phyloP scores from a whole-genome alignment of 1,140 invertebrate species.

The Eurosta solidaginis region DNA sequence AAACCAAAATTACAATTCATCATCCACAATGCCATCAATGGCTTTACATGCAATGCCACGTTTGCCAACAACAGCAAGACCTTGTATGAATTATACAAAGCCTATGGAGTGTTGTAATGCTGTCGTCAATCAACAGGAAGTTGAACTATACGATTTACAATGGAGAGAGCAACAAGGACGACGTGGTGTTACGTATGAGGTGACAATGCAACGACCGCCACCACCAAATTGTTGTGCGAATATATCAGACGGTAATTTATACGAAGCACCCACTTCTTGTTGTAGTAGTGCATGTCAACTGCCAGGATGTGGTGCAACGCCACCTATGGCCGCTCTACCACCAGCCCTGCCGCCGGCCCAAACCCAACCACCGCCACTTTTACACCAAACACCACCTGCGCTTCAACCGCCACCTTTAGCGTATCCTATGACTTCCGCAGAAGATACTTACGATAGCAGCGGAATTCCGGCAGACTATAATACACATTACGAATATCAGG shows the following conservation, averaged over 20 bases:
- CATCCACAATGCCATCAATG: background rate
- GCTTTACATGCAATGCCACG: background rate
- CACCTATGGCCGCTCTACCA: background rate
- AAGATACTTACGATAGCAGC: background rate
- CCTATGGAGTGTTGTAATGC: background rate
- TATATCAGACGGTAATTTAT: background rate
- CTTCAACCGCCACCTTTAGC: background rate
- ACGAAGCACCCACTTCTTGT: background rate
- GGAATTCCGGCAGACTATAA: background rate
- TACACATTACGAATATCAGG: slow-evolving; percentile 41
- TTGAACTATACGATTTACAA: background rate
- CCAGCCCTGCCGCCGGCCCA: background rate
- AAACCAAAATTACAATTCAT: background rate
- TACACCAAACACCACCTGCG: background rate
- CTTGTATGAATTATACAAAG: slow-evolving; percentile 27
- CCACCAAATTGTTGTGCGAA: background rate
- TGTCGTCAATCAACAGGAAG: background rate
- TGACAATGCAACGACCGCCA: background rate
- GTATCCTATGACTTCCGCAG: background rate
- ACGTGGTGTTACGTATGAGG: background rate
- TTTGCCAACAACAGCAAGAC: background rate
- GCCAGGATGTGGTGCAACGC: background rate
- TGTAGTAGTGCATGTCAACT: slow-evolving; percentile 9
- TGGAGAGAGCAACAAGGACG: background rate
- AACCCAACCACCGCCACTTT: background rate